Evolutionary conservation across 23 tunicate species (phyloP).

Genomic region (Diplosoma virens): DNA sequence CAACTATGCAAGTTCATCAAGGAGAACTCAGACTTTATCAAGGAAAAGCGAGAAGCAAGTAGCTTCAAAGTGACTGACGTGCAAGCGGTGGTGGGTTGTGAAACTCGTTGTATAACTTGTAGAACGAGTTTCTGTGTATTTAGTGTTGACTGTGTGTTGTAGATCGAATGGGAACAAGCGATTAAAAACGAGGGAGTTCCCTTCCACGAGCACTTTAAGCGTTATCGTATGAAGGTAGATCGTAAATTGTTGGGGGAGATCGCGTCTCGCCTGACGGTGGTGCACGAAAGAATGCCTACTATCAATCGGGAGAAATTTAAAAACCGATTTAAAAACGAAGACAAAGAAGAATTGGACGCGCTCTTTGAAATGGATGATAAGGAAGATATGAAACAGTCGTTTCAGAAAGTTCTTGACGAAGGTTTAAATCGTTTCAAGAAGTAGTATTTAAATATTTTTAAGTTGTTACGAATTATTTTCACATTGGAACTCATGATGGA

Average conservation of each 20-base stretch:
- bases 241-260: constrained; percentile 47
- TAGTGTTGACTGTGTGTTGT: neutral
- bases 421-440: no score
- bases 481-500: no score
- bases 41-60: constrained; percentile 53
- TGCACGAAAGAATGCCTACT: constrained; percentile 74
- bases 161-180: constrained; percentile 54
- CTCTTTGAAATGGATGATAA: constrained; percentile 54
- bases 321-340: constrained; percentile 40
- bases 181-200: constrained; percentile 54
- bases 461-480: no score
- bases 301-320: constrained; percentile 62
- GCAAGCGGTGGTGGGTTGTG: constrained; percentile 59
- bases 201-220: constrained; percentile 35
- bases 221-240: constrained; percentile 48
- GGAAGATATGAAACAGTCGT: constrained; percentile 46
- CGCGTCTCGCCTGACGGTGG: constrained; percentile 62
- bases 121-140: neutral
- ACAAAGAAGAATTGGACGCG: constrained; percentile 46
- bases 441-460: no score
- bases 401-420: constrained; percentile 21
- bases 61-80: constrained; percentile 62
- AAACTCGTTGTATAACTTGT: no score
- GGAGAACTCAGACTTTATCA: constrained; percentile 60
- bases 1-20: constrained; percentile 44